Evolutionary conservation across 2,888 invertebrate species (phyloP).

Genomic region (Hypena proboscidalis): DNA sequence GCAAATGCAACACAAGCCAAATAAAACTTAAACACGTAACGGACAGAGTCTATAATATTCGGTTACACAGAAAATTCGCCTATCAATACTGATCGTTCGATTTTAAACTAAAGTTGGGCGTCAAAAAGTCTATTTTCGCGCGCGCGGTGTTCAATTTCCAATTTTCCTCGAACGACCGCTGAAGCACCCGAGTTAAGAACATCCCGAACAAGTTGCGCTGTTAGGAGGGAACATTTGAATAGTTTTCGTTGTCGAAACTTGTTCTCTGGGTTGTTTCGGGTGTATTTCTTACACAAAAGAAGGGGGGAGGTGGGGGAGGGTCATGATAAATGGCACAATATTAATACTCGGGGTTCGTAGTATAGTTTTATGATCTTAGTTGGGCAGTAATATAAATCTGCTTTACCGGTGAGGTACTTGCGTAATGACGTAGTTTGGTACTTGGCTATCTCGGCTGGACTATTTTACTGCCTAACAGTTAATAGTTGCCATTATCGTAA

Average conservation of each 20-base stretch:
- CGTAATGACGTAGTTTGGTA: conserved; percentile 61
- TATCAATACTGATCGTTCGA: conserved; percentile 50
- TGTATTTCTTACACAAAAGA: conserved; percentile 83
- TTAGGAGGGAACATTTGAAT: conserved; percentile 78
- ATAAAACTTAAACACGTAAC: conserved; percentile 55
- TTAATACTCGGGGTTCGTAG: conserved; percentile 77
- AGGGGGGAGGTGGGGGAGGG: conserved; percentile 63
- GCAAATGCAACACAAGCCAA: conserved; percentile 48
- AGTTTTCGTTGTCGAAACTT: conserved; percentile 80
- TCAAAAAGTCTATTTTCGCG: conserved; percentile 51
- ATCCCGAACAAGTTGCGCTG: conserved; percentile 79
- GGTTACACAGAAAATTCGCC: conserved; percentile 36
- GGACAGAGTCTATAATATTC: conserved; percentile 53
- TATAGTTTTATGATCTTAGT: conserved; percentile 85
- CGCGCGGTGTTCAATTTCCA: conserved; percentile 62
- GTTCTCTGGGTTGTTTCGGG: conserved; percentile 73
- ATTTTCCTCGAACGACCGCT: conserved; percentile 80
- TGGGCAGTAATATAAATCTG: conserved; percentile 82
- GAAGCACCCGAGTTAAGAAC: conserved; percentile 83
- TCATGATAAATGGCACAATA: conserved; percentile 82
- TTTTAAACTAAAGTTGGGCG: conserved; percentile 46
- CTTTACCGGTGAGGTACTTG: conserved; percentile 67
- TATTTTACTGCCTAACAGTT: conserved; percentile 33
- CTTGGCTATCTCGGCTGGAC: conserved; percentile 37
- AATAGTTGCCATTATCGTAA: conserved; percentile 39